Evolutionary conservation across 2,113 vertebrate species (phyloP).

Genomic region (Neomonachus schauinslandi): DNA sequence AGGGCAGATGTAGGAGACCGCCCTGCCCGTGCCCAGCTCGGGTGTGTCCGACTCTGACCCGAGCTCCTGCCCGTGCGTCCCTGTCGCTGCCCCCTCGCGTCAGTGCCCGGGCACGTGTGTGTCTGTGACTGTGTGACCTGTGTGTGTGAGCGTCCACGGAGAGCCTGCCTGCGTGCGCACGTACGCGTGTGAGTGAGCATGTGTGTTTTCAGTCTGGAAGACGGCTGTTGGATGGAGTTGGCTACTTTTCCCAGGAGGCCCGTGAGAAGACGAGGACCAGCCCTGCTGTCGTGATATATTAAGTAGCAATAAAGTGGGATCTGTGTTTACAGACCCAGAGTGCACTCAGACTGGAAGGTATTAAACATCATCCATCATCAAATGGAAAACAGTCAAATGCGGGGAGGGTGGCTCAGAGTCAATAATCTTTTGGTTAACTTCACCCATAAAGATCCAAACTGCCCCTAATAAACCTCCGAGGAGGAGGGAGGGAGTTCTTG

Average conservation of each 20-base stretch:
- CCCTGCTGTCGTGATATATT: not conserved
- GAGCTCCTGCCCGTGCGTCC: accelerated
- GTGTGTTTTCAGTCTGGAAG: not conserved
- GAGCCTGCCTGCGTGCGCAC: not conserved
- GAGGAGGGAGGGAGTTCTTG: not conserved
- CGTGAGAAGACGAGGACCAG: not conserved
- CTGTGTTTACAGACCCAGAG: conserved; percentile 33
- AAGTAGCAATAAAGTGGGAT: conserved; percentile 34
- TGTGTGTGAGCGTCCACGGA: not conserved
- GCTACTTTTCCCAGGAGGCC: not conserved
- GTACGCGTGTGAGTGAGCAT: not conserved
- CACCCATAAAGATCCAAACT: not conserved
- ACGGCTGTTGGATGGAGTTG: not conserved
- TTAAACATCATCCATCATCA: conserved; percentile 60
- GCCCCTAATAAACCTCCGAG: not conserved
- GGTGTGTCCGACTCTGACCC: accelerated
- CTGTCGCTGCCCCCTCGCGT: accelerated
- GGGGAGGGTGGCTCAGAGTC: not conserved
- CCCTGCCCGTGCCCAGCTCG: accelerated
- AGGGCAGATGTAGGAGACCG: accelerated
- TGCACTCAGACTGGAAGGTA: not conserved
- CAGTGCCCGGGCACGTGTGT: no score
- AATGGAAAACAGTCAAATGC: not conserved
- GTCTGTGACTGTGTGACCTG: accelerated
- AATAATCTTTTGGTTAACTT: not conserved